A percentile compares a stretch with the other conserved stretches of the same genome.
Evolutionary conservation across 2,113 vertebrate species (phyloP).

Genomic region (Amazona vittata): DNA sequence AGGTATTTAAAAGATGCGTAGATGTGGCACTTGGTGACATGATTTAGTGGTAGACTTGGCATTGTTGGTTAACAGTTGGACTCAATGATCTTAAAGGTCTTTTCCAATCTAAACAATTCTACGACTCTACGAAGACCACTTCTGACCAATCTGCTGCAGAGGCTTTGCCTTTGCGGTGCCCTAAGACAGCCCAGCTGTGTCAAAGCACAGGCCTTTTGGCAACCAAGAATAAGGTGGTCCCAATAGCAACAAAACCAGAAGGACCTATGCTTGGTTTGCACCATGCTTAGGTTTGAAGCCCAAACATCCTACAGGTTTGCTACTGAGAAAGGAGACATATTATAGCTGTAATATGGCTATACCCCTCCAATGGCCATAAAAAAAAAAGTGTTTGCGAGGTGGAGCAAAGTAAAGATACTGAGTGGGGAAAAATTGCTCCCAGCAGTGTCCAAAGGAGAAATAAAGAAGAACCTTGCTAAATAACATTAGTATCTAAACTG

Average conservation of each 20-base stretch:
- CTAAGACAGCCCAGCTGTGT: neutral
- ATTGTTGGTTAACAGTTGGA: neutral
- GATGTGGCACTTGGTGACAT: neutral
- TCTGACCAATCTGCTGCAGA: neutral
- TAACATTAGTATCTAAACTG: neutral
- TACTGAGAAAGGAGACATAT: neutral
- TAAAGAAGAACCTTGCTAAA: neutral
- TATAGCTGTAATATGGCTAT: neutral
- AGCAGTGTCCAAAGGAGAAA: neutral
- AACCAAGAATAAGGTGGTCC: neutral
- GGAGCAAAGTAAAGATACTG: neutral
- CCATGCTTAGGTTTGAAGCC: neutral
- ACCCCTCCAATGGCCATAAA: neutral
- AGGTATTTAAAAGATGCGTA: neutral
- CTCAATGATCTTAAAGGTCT: neutral
- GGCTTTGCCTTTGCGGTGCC: neutral
- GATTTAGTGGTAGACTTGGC: neutral
- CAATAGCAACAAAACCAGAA: neutral
- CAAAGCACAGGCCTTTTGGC: neutral
- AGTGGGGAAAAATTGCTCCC: neutral
- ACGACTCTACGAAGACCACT: neutral
- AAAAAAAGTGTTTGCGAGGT: neutral
- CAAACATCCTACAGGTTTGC: neutral
- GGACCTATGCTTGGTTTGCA: neutral
- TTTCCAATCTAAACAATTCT: neutral